phyloP scores from a whole-genome alignment of 2,113 vertebrate genomes.

The Nipponia nippon region DNA sequence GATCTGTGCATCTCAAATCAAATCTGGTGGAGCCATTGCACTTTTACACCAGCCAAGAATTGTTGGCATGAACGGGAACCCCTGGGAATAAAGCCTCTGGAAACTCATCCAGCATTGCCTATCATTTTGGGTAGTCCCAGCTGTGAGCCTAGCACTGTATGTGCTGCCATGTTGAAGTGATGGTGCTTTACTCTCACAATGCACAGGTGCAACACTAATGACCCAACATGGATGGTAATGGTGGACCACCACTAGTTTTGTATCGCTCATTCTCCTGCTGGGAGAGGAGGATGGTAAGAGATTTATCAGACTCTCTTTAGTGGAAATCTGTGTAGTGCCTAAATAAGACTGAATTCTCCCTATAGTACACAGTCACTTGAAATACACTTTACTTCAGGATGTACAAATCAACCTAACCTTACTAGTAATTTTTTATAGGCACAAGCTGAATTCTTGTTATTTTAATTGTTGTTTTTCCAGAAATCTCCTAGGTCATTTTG shows the following conservation, averaged over 20 bases:
- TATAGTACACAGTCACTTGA: neutral
- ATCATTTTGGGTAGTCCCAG: neutral
- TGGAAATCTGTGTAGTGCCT: neutral
- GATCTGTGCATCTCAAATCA: neutral
- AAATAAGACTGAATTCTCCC: neutral
- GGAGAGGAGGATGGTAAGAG: neutral
- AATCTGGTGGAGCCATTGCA: neutral
- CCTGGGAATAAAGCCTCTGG: neutral
- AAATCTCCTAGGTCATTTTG: neutral
- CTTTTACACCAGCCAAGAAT: neutral
- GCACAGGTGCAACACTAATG: neutral
- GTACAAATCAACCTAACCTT: neutral
- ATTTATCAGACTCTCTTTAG: neutral
- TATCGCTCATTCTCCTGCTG: neutral
- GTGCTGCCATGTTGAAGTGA: neutral
- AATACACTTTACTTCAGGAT: neutral
- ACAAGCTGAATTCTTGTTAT: neutral
- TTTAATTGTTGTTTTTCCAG: neutral
- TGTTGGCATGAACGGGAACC: neutral
- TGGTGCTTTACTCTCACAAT: neutral
- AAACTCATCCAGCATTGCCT: neutral
- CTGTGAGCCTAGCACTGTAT: accelerated
- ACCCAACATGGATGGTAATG: neutral
- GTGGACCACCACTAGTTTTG: neutral
- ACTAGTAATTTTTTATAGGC: neutral